Percentiles rank a stretch among this genome's conserved stretches.
Conservation (phyloP, 2,113 vertebrate genomes). For the Argyrosomus japonicus region DNA sequence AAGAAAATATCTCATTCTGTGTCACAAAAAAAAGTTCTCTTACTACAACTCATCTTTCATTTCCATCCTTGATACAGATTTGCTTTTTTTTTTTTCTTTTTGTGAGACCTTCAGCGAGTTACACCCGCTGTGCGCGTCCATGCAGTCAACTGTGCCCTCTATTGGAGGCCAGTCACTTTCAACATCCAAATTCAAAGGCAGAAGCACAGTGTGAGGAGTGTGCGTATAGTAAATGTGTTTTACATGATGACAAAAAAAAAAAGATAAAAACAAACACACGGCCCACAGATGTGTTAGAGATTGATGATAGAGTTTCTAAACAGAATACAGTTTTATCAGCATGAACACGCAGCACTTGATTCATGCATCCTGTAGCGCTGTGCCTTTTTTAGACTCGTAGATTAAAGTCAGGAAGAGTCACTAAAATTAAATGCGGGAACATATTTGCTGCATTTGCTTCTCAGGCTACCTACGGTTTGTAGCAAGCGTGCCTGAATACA, state of each 20-base stretch:
- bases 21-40: neutral
- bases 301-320: slow-evolving; percentile 32
- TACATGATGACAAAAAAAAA: slow-evolving; percentile 7
- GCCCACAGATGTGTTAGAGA: slow-evolving; percentile 35
- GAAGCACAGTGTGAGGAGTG: neutral
- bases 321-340: slow-evolving; percentile 49
- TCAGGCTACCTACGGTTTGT: slow-evolving; percentile 21
- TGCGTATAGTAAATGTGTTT: slow-evolving; percentile 3
- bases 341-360: slow-evolving; percentile 12
- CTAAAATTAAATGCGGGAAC: slow-evolving; percentile 46
- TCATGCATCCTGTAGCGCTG: slow-evolving; percentile 24
- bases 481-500: slow-evolving; percentile 41
- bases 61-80: slow-evolving; percentile 18
- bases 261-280: slow-evolving; percentile 41
- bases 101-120: slow-evolving; percentile 16
- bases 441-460: slow-evolving; percentile 54
- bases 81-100: too few relatives aligned
- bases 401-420: slow-evolving; percentile 39
- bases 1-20: slow-evolving; percentile 44
- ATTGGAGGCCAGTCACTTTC: slow-evolving; percentile 73
- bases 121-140: slow-evolving; percentile 9
- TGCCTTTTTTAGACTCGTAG: slow-evolving; percentile 28
- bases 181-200: slow-evolving; percentile 61
- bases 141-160: slow-evolving; percentile 81
- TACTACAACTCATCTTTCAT: neutral